A percentile compares a stretch with the other conserved stretches of the same genome.
phyloP scores from a whole-genome alignment of 1,140 invertebrate species.

The Drosophila pandora region DNA sequence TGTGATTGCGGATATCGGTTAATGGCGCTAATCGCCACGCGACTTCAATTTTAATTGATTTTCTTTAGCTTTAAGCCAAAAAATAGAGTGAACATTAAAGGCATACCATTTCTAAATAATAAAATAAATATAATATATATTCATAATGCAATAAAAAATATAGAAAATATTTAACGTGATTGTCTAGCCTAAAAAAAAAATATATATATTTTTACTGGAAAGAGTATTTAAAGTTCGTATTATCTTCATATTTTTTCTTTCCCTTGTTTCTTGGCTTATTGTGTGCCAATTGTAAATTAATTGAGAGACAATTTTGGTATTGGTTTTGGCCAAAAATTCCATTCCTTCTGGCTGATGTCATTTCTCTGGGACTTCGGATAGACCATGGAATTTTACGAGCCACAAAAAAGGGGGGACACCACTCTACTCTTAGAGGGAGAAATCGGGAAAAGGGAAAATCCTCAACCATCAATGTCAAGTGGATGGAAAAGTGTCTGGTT shows the following conservation, averaged over 20 bases:
- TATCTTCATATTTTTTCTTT: background rate
- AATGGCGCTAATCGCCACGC: slow-evolving; percentile 73
- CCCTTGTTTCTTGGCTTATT: slow-evolving; percentile 14
- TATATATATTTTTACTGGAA: background rate
- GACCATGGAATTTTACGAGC: slow-evolving; percentile 49
- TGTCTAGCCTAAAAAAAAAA: background rate
- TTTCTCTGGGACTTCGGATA: slow-evolving; percentile 12
- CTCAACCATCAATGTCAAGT: slow-evolving; percentile 68
- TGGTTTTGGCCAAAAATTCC: slow-evolving; percentile 27
- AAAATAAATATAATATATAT: too few relatives aligned
- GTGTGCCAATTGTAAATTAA: slow-evolving; percentile 75
- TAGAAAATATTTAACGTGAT: too few relatives aligned
- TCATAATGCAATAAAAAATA: too few relatives aligned
- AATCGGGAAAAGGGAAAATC: slow-evolving; percentile 3
- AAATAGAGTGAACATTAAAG: background rate
- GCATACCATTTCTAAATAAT: background rate
- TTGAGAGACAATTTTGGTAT: slow-evolving; percentile 59
- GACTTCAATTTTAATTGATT: slow-evolving; percentile 65
- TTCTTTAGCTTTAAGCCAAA: background rate
- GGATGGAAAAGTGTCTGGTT: slow-evolving; percentile 31
- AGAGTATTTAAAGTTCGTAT: slow-evolving; percentile 30
- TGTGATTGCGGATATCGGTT: slow-evolving; percentile 45
- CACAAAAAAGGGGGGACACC: slow-evolving; percentile 19
- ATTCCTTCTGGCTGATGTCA: slow-evolving; percentile 59
- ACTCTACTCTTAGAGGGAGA: slow-evolving; percentile 16